Base-by-base conservation (phyloP, 92 coral and sea anemone genomes). In the Zoanthus gigantus region DNA sequence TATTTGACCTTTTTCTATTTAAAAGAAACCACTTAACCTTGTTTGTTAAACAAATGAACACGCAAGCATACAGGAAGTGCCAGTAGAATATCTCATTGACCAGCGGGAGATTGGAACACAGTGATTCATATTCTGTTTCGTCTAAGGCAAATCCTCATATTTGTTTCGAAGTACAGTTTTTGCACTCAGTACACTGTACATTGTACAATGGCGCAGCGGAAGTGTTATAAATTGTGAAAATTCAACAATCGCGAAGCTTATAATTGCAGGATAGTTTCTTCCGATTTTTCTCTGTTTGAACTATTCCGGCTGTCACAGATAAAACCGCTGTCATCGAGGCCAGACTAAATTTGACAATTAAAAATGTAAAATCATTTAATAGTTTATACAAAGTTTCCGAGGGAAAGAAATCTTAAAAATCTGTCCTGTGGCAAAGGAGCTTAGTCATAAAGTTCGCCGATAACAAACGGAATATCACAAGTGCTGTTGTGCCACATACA, bases 71-170 rank as follows among this genome's bases (percentile, higher is more conserved):
- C 65, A 54, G 79, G 79, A 60, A 79, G 56, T 46, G 84, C 57
- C 47, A 2, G 37, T 10, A 65, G 11, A 66, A 1, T 50, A 50
- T 65, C 28, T 44, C 67, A 45, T 45, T 81, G 85, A 80, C 44
- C 84, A 63, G 48, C 84, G 11, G 84, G 84, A 65, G 73, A 65
- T 63, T 44, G 44, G 72, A 60, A 44, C 74, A 42, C 58, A 10
- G 45, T 18, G 44, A 44, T 9, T 47, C 78, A 28, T 7, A 14
- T 12, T 17, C 7, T 61, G 1, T 10, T 54, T 56, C 48, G 18
- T 10, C 16, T 57, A 15, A 23, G 60, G 28, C 61, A 45, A 73
- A 37, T 76, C 47, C 67, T 54, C 10, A 13, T 81, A 45, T 28
- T 44, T 81, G 57, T 45, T 66, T 18, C 46, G 7, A 48, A 37